Conservation (phyloP, 92 coral and sea anemone genomes). For the Scolanthus callimorphus region DNA sequence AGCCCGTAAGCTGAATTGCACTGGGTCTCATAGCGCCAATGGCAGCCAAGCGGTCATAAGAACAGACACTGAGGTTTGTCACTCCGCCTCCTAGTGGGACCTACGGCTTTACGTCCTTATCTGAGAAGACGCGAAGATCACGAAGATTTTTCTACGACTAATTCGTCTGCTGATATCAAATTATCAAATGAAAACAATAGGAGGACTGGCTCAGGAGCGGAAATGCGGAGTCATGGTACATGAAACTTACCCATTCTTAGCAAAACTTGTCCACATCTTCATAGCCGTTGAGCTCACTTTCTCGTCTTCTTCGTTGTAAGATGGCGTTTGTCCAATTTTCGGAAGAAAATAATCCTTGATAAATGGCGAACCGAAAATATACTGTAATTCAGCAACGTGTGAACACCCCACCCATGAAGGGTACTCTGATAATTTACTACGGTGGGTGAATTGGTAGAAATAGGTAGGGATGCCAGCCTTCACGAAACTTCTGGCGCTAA, state of each 20-base stretch:
- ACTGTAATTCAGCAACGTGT: conserved; percentile 12
- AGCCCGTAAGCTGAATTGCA: too few relatives aligned
- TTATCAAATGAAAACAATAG: too few relatives aligned
- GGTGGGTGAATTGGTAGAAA: not conserved
- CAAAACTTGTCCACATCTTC: conserved; percentile 15
- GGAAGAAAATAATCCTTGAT: not conserved
- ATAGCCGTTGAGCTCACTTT: conserved; percentile 3
- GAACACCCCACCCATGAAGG: not conserved
- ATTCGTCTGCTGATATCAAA: too few relatives aligned
- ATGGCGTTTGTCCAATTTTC: not conserved
- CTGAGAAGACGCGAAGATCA: too few relatives aligned
- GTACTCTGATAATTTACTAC: not conserved
- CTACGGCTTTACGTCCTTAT: too few relatives aligned
- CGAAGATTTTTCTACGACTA: too few relatives aligned
- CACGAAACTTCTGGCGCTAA: not conserved
- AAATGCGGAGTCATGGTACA: too few relatives aligned
- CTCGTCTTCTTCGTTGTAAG: conserved; percentile 8
- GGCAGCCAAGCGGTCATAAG: too few relatives aligned
- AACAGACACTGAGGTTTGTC: too few relatives aligned
- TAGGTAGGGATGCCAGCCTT: not conserved
- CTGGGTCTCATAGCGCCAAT: too few relatives aligned
- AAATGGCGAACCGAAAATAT: conserved; percentile 9
- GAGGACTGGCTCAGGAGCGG: too few relatives aligned
- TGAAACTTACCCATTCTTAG: conserved; percentile 10
- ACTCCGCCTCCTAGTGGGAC: too few relatives aligned